These are phyloP conservation scores for Alentia gelatinosa DNA, from an alignment of 2,888 invertebrate species.

Conservation along the genomic window DNA sequence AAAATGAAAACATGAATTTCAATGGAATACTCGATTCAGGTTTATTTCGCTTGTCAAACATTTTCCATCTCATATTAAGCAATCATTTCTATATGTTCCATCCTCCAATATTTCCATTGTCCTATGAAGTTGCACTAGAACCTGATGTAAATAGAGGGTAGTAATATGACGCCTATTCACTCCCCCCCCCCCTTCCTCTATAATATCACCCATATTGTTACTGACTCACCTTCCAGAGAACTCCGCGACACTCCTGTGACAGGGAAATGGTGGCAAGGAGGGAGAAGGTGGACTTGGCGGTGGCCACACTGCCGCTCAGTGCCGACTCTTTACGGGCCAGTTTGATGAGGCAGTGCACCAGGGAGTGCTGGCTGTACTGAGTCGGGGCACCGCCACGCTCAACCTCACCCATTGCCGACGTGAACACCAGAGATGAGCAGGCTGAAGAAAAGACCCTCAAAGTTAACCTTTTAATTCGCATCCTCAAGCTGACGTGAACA, in stretches of 20 bases:
- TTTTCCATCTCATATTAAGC: too few species aligned
- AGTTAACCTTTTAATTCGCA: too few species aligned
- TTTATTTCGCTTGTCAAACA: too few species aligned
- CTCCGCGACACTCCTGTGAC: slow-evolving; percentile 75
- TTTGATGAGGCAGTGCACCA: slow-evolving; percentile 76
- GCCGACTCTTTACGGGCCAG: slow-evolving; percentile 63
- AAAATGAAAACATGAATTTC: too few species aligned
- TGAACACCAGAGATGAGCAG: slow-evolving; percentile 63
- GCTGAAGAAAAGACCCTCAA: too few species aligned
- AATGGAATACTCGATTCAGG: too few species aligned
- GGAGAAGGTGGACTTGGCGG: slow-evolving; percentile 69
- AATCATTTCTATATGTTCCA: too few species aligned
- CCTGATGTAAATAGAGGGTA: too few species aligned
- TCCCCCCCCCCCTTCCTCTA: too few species aligned
- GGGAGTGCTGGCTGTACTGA: slow-evolving; percentile 72
- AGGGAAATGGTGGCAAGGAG: slow-evolving; percentile 73
- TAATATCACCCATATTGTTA: neutral
- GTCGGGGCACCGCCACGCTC: slow-evolving; percentile 22
- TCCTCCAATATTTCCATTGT: too few species aligned
- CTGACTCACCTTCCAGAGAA: slow-evolving; percentile 76
- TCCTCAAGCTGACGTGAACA: neutral
- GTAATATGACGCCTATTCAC: too few species aligned
- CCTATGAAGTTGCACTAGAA: too few species aligned
- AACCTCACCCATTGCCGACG: slow-evolving; percentile 43
- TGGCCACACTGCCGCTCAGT: neutral